Conservation (phyloP, 1,140 invertebrate species). For the Oncopeltus fasciatus region DNA sequence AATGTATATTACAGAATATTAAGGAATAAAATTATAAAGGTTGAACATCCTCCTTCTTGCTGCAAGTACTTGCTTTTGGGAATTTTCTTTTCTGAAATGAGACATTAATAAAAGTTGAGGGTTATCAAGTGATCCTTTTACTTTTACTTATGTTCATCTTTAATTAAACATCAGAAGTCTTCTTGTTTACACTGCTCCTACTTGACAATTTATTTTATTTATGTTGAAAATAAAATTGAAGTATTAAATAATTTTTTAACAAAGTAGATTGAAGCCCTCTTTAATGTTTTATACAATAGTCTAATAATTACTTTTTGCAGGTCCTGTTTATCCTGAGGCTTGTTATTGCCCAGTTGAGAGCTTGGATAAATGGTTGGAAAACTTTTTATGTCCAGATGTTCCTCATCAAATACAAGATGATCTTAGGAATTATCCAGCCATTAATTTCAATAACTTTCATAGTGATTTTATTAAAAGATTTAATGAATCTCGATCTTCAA, state of each 20-base stretch:
- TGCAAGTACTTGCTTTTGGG: too few species aligned
- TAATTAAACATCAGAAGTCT: not conserved
- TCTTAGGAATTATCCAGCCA: slow-evolving; percentile 47
- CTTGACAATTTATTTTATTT: not conserved
- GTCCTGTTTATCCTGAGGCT: slow-evolving; percentile 59
- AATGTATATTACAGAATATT: too few species aligned
- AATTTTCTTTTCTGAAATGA: too few species aligned
- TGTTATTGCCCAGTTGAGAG: slow-evolving; percentile 65
- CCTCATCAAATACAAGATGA: slow-evolving; percentile 62
- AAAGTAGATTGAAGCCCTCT: not conserved
- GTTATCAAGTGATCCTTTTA: not conserved
- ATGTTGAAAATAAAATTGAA: not conserved
- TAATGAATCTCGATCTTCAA: slow-evolving; percentile 58
- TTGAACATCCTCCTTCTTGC: too few species aligned
- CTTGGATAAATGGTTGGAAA: slow-evolving; percentile 47
- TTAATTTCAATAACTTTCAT: slow-evolving; percentile 58
- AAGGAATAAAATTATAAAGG: too few species aligned
- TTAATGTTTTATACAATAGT: not conserved
- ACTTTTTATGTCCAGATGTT: slow-evolving; percentile 45
- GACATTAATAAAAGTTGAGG: too few species aligned
- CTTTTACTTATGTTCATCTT: not conserved
- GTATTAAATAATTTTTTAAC: not conserved
- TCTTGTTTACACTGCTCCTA: not conserved
- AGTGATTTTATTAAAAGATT: slow-evolving; percentile 46
- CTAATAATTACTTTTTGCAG: slow-evolving; percentile 32